Percentiles rank a stretch among this genome's conserved stretches.
Conservation (phyloP, 2,888 invertebrate species). For the Standfussiana lucernea region DNA sequence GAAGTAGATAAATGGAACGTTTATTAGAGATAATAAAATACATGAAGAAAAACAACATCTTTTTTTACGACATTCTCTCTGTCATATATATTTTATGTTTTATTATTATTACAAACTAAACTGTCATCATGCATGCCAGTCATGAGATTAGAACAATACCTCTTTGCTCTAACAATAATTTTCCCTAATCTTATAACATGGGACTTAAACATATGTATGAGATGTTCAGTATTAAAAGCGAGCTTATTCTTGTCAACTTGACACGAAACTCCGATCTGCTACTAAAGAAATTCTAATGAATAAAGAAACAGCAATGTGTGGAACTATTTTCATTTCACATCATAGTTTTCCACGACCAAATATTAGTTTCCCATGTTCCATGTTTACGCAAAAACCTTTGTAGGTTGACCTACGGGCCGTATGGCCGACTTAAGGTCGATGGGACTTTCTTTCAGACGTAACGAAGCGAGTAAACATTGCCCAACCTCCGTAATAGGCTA, state of each 20-base stretch:
- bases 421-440: constrained; percentile 62
- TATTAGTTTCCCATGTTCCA: constrained; percentile 53
- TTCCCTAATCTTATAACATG: neutral
- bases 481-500: constrained; percentile 83
- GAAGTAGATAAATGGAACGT: no score
- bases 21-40: no score
- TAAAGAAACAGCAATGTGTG: no score
- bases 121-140: no score
- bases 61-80: no score
- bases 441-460: constrained; percentile 80
- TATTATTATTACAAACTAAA: no score
- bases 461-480: constrained; percentile 81
- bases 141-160: no score
- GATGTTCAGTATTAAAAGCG: neutral
- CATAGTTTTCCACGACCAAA: constrained; percentile 37
- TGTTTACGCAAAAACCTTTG: constrained; percentile 61
- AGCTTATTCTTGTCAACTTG: neutral
- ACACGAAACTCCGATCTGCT: no score
- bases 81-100: no score
- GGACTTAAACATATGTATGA: neutral
- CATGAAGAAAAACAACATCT: no score
- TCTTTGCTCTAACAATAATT: no score
- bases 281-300: neutral
- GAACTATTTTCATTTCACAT: constrained; percentile 23
- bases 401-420: constrained; percentile 52